A percentile compares a stretch with the other conserved stretches of the same genome.
Conservation (phyloP, 2,888 invertebrate species). For the Desoria tigrina region DNA sequence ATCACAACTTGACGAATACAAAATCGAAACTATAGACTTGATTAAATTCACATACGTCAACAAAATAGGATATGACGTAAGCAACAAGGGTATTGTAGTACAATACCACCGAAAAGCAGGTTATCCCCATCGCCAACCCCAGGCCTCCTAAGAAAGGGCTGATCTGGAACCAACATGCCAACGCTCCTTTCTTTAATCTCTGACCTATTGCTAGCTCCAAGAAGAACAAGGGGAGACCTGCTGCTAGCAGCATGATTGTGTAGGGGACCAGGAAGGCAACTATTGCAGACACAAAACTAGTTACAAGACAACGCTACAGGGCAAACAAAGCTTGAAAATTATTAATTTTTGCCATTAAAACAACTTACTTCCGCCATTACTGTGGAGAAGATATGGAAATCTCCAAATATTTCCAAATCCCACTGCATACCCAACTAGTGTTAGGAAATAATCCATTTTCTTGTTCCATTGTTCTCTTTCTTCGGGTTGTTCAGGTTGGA, state of each 20-base stretch:
- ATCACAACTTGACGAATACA: not conserved
- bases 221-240: slow-evolving; percentile 39
- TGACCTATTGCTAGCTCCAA: slow-evolving; percentile 43
- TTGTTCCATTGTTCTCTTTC: slow-evolving; percentile 31
- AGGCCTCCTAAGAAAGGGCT: slow-evolving; percentile 36
- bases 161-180: slow-evolving; percentile 36
- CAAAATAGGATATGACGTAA: slow-evolving; percentile 18
- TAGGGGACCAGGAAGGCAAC: slow-evolving; percentile 43
- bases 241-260: slow-evolving; percentile 26
- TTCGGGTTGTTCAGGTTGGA: not conserved
- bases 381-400: slow-evolving; percentile 33
- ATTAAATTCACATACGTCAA: slow-evolving; percentile 27
- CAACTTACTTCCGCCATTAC: slow-evolving; percentile 22
- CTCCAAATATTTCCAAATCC: slow-evolving; percentile 44
- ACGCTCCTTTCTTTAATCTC: slow-evolving; percentile 33
- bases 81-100: slow-evolving; percentile 40
- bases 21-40: not conserved
- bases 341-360: no score
- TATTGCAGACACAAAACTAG: not conserved
- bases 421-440: slow-evolving; percentile 40
- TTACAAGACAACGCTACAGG: no score
- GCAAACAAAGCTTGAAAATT: slow-evolving; percentile 25
- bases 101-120: slow-evolving; percentile 27
- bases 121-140: slow-evolving; percentile 30
- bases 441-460: slow-evolving; percentile 33